phyloP scores from a whole-genome alignment of 1,140 invertebrate species.

The Choristoneura fumiferana region DNA sequence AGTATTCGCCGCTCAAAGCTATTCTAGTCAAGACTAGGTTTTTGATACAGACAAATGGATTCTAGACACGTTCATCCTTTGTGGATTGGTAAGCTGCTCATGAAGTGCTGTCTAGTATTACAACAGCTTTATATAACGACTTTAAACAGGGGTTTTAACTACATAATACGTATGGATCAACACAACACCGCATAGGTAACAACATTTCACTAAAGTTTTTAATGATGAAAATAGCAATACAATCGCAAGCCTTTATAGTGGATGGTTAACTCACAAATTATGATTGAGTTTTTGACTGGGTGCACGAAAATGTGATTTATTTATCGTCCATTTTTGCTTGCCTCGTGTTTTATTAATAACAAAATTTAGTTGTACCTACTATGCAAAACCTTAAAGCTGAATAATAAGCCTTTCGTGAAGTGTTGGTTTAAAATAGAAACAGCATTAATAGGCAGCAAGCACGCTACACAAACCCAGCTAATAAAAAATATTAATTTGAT shows the following conservation, averaged over 20 bases:
- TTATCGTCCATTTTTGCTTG: neutral
- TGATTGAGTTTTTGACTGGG: too few relatives aligned
- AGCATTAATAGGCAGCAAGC: slow-evolving; percentile 4
- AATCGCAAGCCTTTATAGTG: too few relatives aligned
- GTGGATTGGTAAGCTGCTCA: neutral
- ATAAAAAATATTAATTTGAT: slow-evolving; percentile 2
- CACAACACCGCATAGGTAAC: too few relatives aligned
- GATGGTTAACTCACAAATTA: too few relatives aligned
- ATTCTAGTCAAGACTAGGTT: neutral
- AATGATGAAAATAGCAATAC: too few relatives aligned
- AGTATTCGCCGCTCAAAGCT: neutral
- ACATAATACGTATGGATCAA: too few relatives aligned
- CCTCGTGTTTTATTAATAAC: neutral
- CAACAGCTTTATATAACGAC: too few relatives aligned
- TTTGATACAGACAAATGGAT: slow-evolving; percentile 15
- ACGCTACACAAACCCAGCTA: neutral
- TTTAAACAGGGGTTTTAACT: too few relatives aligned
- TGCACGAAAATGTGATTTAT: too few relatives aligned
- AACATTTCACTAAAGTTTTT: too few relatives aligned
- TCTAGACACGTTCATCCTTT: slow-evolving; percentile 11
- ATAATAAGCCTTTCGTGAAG: slow-evolving; percentile 9
- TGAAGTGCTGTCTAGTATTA: too few relatives aligned
- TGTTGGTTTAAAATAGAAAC: slow-evolving; percentile 15
- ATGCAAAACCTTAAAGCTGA: neutral
- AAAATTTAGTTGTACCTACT: neutral